Conservation (phyloP, 2,888 invertebrate species). For the Pandemis heparana region DNA sequence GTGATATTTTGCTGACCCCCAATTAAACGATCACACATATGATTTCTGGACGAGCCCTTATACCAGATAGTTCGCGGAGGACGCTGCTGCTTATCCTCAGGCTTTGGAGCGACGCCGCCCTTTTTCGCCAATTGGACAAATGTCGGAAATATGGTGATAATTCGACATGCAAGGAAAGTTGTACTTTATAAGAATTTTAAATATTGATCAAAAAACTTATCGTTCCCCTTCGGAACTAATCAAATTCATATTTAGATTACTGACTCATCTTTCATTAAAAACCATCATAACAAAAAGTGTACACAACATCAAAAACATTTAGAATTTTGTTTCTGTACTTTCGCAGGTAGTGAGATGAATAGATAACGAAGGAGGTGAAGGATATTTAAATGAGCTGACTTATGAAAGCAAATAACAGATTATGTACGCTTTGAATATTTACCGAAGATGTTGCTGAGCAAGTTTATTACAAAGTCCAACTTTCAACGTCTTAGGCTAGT, state of each 20-base stretch:
- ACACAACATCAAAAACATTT: background rate
- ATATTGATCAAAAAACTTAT: too few relatives aligned
- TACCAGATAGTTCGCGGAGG: too few relatives aligned
- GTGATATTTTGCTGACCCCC: too few relatives aligned
- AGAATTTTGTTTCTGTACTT: background rate
- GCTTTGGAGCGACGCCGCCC: too few relatives aligned
- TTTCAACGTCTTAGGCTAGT: background rate
- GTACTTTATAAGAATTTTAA: too few relatives aligned
- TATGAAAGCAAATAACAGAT: conserved; percentile 24
- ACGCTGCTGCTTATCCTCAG: too few relatives aligned
- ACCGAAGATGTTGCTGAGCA: conserved; percentile 1
- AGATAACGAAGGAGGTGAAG: conserved; percentile 16
- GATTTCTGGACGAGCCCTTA: too few relatives aligned
- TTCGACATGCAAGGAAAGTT: too few relatives aligned
- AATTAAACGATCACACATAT: too few relatives aligned
- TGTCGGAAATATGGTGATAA: too few relatives aligned
- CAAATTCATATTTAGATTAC: background rate
- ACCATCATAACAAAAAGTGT: background rate
- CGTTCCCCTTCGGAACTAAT: too few relatives aligned
- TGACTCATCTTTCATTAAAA: background rate
- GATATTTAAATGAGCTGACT: conserved; percentile 24
- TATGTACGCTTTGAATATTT: conserved; percentile 14
- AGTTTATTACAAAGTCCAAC: conserved; percentile 1
- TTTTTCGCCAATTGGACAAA: too few relatives aligned
- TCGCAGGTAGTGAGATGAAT: conserved; percentile 15